These are phyloP conservation scores for Hesperophylax magnus DNA, from an alignment of 1,140 invertebrate species.

Conservation along the genomic window DNA sequence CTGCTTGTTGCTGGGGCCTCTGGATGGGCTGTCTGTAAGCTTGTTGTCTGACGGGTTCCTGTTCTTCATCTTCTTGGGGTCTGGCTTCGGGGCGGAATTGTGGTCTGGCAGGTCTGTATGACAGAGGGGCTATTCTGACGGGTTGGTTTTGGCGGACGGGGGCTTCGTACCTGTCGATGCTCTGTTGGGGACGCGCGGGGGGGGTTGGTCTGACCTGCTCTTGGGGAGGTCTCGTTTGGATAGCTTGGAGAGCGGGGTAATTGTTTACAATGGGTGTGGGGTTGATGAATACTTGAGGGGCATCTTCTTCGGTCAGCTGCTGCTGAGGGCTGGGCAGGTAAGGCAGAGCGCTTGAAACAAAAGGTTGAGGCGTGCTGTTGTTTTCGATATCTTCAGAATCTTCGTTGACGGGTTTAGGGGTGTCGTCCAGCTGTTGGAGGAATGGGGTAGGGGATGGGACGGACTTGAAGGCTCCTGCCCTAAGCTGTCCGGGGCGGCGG, in stretches of 20 bases:
- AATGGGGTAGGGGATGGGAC: slow-evolving; percentile 67
- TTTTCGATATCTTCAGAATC: slow-evolving; percentile 70
- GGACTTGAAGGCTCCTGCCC: slow-evolving; percentile 70
- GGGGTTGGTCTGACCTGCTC: slow-evolving; percentile 62
- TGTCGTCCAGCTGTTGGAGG: slow-evolving; percentile 70
- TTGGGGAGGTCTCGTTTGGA: slow-evolving; percentile 55
- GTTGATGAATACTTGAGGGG: slow-evolving; percentile 62
- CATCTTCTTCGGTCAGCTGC: slow-evolving; percentile 66
- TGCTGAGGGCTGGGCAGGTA: slow-evolving; percentile 60
- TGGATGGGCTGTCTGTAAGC: slow-evolving; percentile 64
- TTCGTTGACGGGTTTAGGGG: slow-evolving; percentile 72
- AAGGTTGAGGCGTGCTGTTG: slow-evolving; percentile 47
- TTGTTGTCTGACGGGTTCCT: slow-evolving; percentile 67
- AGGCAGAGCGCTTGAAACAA: slow-evolving; percentile 46
- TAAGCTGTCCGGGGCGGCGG: slow-evolving; percentile 67
- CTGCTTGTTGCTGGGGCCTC: slow-evolving; percentile 65
- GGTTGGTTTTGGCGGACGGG: slow-evolving; percentile 61
- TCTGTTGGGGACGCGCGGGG: slow-evolving; percentile 57
- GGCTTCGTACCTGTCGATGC: slow-evolving; percentile 63
- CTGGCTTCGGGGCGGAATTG: slow-evolving; percentile 64
- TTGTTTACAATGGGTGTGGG: slow-evolving; percentile 64
- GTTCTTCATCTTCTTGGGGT: slow-evolving; percentile 60
- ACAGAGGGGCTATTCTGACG: slow-evolving; percentile 65
- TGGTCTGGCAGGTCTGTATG: slow-evolving; percentile 67
- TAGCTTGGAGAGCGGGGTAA: slow-evolving; percentile 63